Evolutionary conservation across 2,113 vertebrate species (phyloP), one percentile per base, ranked within the genome.

Genomic region (Tretioscincus oriximinensis): DNA sequence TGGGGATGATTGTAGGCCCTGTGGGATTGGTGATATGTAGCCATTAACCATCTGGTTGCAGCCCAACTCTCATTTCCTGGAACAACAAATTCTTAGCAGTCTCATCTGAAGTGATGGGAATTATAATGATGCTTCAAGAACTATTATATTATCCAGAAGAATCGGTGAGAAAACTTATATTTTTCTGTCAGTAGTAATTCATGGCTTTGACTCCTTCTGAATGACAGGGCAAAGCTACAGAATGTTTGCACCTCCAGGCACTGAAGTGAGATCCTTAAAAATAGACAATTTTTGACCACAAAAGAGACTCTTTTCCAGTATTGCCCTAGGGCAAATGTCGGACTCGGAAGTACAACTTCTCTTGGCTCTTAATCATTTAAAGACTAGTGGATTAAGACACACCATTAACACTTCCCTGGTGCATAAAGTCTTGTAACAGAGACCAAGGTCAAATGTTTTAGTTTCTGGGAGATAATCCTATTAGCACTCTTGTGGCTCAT

Each of bases 361-460:
- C 78, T 64, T 86, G 73, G 75, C 66, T n/a, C 63, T 79, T 91
- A 80, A 81, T n/a, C 20, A 8, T 69, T 81, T 69, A 80, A 47
- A 78, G 76, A 73, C 64, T 60, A 83, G 41, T 84, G 49, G 77
- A 83, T 82, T 80, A 91, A 86, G 72, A 58, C 74, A 60, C 29
- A 24, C 73, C 90, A 90, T 90, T 87, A 94, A 87, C 14, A 45
- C 76, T 89, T 87, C 51, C 73, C 75, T 85, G 58, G 76, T 88
- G 68, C 83, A 84, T 73, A 81, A 89, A 85, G 81, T 60, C 45
- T 85, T 84, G 78, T 67, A 83, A 41, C 24, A 75, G 78, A 88
- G 86, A 65, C 41, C 24, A 18, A 76, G 84, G 91, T 86, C 88
- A 90, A 73, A 82, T 41, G 41, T 84, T 88, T 80, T 45, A 21